Evolutionary conservation across 2,113 vertebrate species (phyloP).

Genomic region (Dasyprocta punctata): DNA sequence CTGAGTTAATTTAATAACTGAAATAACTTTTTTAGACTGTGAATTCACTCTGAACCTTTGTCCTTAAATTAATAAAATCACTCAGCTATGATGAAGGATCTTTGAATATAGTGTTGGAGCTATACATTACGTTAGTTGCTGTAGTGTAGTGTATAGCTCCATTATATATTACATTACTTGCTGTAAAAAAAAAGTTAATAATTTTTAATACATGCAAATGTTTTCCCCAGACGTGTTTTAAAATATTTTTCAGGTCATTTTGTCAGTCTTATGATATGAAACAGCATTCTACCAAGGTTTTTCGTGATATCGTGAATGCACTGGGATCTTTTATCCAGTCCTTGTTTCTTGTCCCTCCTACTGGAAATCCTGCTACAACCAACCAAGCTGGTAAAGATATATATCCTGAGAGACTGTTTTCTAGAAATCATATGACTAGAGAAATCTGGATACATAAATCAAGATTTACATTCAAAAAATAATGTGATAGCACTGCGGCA

Average conservation of each 20-base stretch:
- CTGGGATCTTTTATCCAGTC: conserved; percentile 99
- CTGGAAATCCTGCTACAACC: conserved; percentile 87
- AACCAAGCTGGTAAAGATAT: conserved; percentile 90
- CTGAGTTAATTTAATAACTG: background rate
- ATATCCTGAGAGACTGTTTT: background rate
- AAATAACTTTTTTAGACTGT: background rate
- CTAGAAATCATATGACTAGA: background rate
- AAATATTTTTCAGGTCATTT: conserved; percentile 92
- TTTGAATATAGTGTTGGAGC: conserved; percentile 2
- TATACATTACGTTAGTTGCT: conserved; percentile 3
- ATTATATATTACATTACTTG: conserved; percentile 23
- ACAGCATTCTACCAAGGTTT: conserved; percentile 99
- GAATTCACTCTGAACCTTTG: conserved; percentile 25
- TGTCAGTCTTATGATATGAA: conserved; percentile 99
- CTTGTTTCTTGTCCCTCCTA: conserved; percentile 94
- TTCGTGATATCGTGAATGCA: conserved; percentile 98
- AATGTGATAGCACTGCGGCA: background rate
- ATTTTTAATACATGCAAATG: background rate
- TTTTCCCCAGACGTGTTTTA: conserved; percentile 54
- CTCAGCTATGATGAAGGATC: conserved; percentile 36
- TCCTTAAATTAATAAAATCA: conserved; percentile 15
- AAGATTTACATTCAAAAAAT: background rate
- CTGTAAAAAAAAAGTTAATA: conserved; percentile 20
- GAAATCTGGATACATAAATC: background rate
- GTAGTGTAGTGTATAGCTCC: no score